A percentile compares a stretch with the other conserved stretches of the same genome.
Evolutionary conservation across 2,797 vertebrate genomes (phyloP).

Genomic region (Anomalospiza imberbis): DNA sequence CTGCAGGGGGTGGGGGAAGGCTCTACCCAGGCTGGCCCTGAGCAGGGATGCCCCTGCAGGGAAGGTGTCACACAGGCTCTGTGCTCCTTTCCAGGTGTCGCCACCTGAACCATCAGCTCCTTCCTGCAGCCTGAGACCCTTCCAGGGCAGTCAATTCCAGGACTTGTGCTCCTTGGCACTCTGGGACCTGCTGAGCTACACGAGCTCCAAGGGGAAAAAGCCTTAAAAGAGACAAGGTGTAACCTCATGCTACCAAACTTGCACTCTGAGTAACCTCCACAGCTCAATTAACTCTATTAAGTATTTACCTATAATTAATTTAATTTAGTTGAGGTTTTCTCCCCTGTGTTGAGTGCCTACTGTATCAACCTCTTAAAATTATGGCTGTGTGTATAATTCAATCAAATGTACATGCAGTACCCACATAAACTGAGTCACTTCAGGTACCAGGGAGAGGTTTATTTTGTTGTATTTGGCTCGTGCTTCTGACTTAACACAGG

Average conservation of each 20-base stretch:
- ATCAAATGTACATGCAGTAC: not conserved
- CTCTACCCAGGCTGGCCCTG: not conserved
- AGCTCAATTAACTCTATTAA: not conserved
- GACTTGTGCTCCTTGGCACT: not conserved
- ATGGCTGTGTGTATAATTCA: not conserved
- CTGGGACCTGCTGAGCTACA: not conserved
- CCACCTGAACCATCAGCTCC: not conserved
- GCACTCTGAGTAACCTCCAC: not conserved
- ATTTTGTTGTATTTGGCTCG: not conserved
- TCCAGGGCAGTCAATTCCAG: fast-evolving
- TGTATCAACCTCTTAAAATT: not conserved
- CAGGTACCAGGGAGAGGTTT: not conserved
- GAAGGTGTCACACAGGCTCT: not conserved
- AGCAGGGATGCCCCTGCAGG: not conserved
- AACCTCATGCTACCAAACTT: not conserved
- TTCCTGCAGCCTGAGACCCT: not conserved
- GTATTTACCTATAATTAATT: not conserved
- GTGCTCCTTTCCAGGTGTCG: not conserved
- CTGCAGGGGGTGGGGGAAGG: not conserved
- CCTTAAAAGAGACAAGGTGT: not conserved
- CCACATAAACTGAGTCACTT: not conserved
- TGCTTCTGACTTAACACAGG: not conserved
- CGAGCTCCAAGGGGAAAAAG: not conserved
- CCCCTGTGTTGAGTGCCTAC: not conserved
- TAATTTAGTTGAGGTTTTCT: constrained; percentile 13